Percentiles rank a stretch among this genome's conserved stretches.
phyloP scores from a whole-genome alignment of 2,888 invertebrate species.

The Machimus atricapillus region DNA sequence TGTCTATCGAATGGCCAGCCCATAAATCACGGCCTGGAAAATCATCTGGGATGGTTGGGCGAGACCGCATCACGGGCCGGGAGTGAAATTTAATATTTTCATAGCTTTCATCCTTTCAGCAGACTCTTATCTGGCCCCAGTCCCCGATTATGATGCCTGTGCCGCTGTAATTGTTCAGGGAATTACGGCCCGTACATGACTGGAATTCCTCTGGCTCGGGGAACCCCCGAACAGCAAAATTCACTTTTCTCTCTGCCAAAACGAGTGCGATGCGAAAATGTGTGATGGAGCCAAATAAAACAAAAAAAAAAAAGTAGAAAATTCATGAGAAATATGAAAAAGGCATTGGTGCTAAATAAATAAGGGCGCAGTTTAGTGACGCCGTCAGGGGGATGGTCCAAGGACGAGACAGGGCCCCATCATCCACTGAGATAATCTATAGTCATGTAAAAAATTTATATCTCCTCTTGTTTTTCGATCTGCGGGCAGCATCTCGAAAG shows the following conservation, averaged over 20 bases:
- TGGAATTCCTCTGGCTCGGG: slow-evolving; percentile 7
- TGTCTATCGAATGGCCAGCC: background rate
- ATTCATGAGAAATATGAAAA: background rate
- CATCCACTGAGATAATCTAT: background rate
- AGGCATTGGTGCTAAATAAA: background rate
- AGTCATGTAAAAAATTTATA: slow-evolving; percentile 24
- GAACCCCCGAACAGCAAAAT: slow-evolving; percentile 15
- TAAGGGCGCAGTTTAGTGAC: background rate
- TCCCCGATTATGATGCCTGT: background rate
- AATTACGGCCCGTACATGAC: slow-evolving; percentile 35
- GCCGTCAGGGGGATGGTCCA: background rate
- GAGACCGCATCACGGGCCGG: background rate
- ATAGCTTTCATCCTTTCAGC: slow-evolving; percentile 36
- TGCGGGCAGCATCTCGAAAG: background rate
- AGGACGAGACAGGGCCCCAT: background rate
- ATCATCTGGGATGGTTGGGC: background rate
- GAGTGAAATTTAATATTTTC: slow-evolving; percentile 31
- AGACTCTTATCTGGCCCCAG: background rate
- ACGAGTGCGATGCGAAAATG: slow-evolving; percentile 7
- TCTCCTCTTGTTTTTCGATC: background rate
- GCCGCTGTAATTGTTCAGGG: slow-evolving; percentile 18
- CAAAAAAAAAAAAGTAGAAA: background rate
- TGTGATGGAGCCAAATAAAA: slow-evolving; percentile 4
- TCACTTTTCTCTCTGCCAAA: slow-evolving; percentile 31
- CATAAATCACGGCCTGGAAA: slow-evolving; percentile 13